Evolutionary conservation across 2,888 invertebrate species (phyloP).

Genomic region (Linhomoeus sp.): DNA sequence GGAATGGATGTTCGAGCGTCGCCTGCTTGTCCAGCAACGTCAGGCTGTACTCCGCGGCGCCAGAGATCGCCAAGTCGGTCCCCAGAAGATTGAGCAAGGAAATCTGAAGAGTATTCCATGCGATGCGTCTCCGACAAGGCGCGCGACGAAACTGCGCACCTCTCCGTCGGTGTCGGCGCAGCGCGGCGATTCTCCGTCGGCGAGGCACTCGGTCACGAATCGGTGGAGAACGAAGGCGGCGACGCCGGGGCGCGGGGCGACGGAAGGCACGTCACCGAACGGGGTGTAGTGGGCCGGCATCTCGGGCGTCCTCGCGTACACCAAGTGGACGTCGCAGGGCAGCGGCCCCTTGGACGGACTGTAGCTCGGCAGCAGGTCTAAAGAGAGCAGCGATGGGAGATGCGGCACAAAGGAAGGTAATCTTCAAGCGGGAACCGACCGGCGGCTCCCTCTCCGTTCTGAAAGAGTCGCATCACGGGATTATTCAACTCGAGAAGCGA

Average conservation of each 20-base stretch:
- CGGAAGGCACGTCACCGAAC: constrained; percentile 1
- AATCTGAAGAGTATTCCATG: not conserved
- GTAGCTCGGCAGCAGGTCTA: not conserved
- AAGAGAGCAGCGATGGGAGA: too few relatives aligned
- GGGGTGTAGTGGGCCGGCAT: constrained; percentile 8
- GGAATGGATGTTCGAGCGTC: too few relatives aligned
- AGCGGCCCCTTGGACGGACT: constrained; percentile 5
- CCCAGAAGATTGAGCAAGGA: not conserved
- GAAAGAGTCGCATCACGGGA: too few relatives aligned
- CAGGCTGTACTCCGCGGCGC: not conserved
- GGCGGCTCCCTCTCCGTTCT: not conserved
- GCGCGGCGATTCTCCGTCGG: not conserved
- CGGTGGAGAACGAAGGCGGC: constrained; percentile 5
- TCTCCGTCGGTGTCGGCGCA: not conserved
- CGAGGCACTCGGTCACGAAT: constrained; percentile 1
- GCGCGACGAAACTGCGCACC: not conserved
- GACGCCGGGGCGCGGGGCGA: too few relatives aligned
- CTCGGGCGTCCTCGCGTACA: constrained; percentile 11
- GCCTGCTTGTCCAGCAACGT: not conserved
- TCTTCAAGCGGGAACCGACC: not conserved
- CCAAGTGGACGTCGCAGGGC: constrained; percentile 15
- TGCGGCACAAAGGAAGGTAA: not conserved
- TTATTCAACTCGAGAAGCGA: too few relatives aligned
- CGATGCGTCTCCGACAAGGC: not conserved
- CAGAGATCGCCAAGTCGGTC: not conserved